Conservation (phyloP, 2,113 vertebrate species). For the Neolamprologus toae region DNA sequence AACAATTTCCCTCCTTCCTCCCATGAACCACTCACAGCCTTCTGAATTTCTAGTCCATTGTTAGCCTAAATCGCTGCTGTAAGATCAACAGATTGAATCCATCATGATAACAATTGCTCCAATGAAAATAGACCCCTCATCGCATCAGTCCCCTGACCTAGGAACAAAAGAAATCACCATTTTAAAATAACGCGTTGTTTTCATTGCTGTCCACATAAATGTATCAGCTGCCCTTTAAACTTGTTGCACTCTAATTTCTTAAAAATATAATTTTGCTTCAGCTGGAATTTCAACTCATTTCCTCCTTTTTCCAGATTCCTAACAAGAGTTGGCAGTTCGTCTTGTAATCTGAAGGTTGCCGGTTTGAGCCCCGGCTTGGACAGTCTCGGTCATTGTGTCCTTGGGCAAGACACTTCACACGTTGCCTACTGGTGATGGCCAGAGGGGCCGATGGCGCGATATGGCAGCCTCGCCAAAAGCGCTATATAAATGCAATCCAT, state of each 20-base stretch:
- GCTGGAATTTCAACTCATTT: background rate
- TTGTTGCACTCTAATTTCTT: background rate
- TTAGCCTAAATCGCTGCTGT: background rate
- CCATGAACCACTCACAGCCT: accelerated
- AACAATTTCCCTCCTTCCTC: background rate
- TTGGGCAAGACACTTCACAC: too few species aligned
- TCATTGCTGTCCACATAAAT: background rate
- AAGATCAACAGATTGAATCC: background rate
- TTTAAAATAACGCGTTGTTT: background rate
- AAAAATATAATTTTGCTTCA: background rate
- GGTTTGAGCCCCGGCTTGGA: accelerated
- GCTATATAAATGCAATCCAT: background rate
- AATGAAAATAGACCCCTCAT: background rate
- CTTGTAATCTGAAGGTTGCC: accelerated
- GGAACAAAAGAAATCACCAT: accelerated
- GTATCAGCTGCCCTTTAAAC: background rate
- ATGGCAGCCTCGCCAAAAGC: accelerated
- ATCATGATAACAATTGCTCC: background rate
- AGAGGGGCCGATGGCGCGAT: accelerated
- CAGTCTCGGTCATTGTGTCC: accelerated
- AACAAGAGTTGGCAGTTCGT: accelerated
- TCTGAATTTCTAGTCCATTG: background rate
- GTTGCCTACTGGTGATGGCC: background rate
- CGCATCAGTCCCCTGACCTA: background rate
- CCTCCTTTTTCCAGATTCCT: background rate